phyloP scores from a whole-genome alignment of 2,888 invertebrate species.

The Sesia bembeciformis region DNA sequence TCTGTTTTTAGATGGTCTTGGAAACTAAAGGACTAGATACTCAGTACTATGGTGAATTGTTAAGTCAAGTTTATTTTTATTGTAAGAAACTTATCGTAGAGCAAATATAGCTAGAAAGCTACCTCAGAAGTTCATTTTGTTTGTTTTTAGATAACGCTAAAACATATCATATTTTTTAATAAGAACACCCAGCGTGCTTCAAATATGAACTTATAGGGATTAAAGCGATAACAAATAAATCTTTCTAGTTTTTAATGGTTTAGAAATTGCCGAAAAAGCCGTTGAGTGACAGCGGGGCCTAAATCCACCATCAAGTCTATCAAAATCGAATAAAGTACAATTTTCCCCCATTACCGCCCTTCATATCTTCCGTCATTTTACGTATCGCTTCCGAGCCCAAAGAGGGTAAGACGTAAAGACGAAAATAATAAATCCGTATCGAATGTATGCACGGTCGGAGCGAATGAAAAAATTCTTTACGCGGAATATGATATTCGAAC shows the following conservation, averaged over 20 bases:
- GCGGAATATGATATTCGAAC: conserved; percentile 38
- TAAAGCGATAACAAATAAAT: neutral
- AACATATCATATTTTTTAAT: conserved; percentile 41
- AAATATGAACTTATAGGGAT: neutral
- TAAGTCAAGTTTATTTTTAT: too few relatives aligned
- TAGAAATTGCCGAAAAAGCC: conserved; percentile 9
- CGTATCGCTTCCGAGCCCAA: conserved; percentile 68
- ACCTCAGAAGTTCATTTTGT: conserved; percentile 53
- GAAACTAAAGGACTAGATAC: too few relatives aligned
- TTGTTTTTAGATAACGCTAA: conserved; percentile 41
- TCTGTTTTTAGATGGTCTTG: too few relatives aligned
- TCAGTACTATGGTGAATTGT: too few relatives aligned
- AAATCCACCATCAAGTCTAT: conserved; percentile 67
- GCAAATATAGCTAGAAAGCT: conserved; percentile 48
- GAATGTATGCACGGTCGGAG: conserved; percentile 57
- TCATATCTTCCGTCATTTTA: conserved; percentile 70
- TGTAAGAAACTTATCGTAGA: conserved; percentile 35
- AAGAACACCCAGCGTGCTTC: conserved; percentile 35
- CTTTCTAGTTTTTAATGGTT: neutral
- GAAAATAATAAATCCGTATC: conserved; percentile 71
- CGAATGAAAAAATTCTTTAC: conserved; percentile 40
- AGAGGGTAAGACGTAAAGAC: conserved; percentile 62
- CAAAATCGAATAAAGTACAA: conserved; percentile 73
- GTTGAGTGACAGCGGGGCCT: conserved; percentile 49
- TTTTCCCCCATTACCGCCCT: conserved; percentile 71